Evolutionary conservation across 1,140 invertebrate genomes (phyloP).

Genomic region (Zaprionus taronus): DNA sequence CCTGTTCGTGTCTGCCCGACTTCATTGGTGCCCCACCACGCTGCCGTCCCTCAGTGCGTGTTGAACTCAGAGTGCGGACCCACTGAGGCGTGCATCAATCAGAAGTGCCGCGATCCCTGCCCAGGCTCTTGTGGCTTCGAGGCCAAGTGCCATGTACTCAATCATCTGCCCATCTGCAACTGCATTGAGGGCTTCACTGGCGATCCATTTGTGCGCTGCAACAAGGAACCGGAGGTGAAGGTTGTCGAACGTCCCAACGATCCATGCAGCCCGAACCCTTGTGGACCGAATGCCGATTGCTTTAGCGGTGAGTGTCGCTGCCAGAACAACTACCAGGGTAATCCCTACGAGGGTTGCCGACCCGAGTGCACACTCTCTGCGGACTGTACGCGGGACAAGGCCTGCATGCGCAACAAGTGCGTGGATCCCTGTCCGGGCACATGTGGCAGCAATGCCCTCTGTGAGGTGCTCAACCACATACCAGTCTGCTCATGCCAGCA

Average conservation of each 20-base stretch:
- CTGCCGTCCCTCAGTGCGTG: slow-evolving; percentile 92
- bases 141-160: slow-evolving; percentile 88
- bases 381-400: slow-evolving; percentile 92
- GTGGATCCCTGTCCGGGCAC: slow-evolving; percentile 92
- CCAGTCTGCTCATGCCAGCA: slow-evolving; percentile 91
- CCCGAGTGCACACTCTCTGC: slow-evolving; percentile 92
- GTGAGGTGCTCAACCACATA: slow-evolving; percentile 93
- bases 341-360: slow-evolving; percentile 92
- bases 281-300: slow-evolving; percentile 92
- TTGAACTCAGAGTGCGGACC: slow-evolving; percentile 90
- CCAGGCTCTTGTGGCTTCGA: slow-evolving; percentile 89
- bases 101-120: slow-evolving; percentile 92
- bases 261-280: slow-evolving; percentile 91
- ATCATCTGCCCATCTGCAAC: slow-evolving; percentile 90
- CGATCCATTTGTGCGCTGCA: slow-evolving; percentile 89
- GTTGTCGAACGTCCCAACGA: slow-evolving; percentile 80
- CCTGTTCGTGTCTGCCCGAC: slow-evolving; percentile 91
- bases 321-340: slow-evolving; percentile 91
- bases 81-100: slow-evolving; percentile 88
- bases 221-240: slow-evolving; percentile 80
- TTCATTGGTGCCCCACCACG: slow-evolving; percentile 91
- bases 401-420: slow-evolving; percentile 93
- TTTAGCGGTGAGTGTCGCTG: slow-evolving; percentile 91
- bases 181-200: slow-evolving; percentile 88
- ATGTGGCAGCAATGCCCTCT: slow-evolving; percentile 93